Conservation (phyloP, 2,113 vertebrate genomes). For the Silurus asotus region DNA sequence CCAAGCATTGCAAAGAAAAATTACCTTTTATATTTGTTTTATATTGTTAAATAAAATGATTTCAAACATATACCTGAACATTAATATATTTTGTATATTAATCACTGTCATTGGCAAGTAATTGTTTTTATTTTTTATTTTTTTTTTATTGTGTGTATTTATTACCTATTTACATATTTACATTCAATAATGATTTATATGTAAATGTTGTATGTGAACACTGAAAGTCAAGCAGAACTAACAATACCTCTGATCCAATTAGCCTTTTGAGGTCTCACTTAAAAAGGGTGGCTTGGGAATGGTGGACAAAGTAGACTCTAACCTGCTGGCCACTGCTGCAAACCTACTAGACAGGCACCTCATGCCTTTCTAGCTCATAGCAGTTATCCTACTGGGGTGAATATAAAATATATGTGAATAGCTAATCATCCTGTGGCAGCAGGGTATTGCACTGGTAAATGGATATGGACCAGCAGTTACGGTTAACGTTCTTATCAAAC, state of each 20-base stretch:
- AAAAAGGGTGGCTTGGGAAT: conserved; percentile 72
- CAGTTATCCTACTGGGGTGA: background rate
- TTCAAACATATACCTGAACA: background rate
- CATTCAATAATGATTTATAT: background rate
- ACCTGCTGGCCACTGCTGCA: too few relatives aligned
- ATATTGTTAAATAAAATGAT: background rate
- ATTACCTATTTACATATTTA: background rate
- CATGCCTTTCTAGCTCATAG: conserved; percentile 58
- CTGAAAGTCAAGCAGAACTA: conserved; percentile 74
- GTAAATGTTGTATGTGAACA: conserved; percentile 38
- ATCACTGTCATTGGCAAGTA: background rate
- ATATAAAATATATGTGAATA: too few relatives aligned
- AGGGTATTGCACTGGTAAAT: too few relatives aligned
- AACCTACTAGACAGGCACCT: conserved; percentile 43
- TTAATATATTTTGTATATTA: background rate
- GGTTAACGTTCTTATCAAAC: too few relatives aligned
- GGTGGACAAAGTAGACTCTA: conserved; percentile 47
- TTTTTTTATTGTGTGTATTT: too few relatives aligned
- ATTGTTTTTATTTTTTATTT: too few relatives aligned
- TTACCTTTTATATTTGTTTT: background rate
- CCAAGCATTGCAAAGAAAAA: background rate
- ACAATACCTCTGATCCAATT: conserved; percentile 78
- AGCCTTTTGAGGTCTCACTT: conserved; percentile 74
- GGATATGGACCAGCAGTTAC: too few relatives aligned
- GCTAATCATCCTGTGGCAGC: too few relatives aligned